Conservation (phyloP, 2,113 vertebrate genomes). For the Rhea americana region DNA sequence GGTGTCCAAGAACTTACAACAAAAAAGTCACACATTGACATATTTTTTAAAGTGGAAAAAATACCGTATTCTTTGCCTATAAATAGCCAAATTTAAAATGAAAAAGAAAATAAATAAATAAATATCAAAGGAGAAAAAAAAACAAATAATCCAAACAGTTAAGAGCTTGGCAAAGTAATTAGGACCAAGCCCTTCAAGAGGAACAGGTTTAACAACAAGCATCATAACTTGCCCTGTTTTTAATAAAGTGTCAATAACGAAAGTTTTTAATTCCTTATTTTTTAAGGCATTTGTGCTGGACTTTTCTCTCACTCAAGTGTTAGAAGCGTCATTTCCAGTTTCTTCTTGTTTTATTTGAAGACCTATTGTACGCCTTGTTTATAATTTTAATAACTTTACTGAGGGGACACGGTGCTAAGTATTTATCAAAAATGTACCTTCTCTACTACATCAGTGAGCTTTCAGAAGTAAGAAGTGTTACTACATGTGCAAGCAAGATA, state of each 20-base stretch:
- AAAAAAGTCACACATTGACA: accelerated
- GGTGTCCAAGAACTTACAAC: background rate
- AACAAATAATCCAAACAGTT: background rate
- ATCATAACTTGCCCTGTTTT: background rate
- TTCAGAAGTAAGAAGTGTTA: constrained; percentile 5
- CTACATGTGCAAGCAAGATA: background rate
- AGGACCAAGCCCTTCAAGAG: background rate
- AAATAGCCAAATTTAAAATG: background rate
- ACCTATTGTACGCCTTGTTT: background rate
- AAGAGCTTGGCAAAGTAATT: background rate
- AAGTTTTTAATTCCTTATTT: background rate
- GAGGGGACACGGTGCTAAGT: background rate
- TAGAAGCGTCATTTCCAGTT: background rate
- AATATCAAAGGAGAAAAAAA: background rate
- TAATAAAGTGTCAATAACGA: background rate
- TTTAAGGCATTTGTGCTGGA: background rate
- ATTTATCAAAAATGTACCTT: background rate
- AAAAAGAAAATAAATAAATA: background rate
- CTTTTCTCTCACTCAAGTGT: background rate
- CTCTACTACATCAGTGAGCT: background rate
- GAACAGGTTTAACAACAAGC: background rate
- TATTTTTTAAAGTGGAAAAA: background rate
- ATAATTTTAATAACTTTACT: background rate
- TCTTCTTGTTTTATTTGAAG: background rate
- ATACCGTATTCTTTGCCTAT: background rate